phyloP scores from a whole-genome alignment of 2,797 vertebrate genomes.

The Scleropages formosus region DNA sequence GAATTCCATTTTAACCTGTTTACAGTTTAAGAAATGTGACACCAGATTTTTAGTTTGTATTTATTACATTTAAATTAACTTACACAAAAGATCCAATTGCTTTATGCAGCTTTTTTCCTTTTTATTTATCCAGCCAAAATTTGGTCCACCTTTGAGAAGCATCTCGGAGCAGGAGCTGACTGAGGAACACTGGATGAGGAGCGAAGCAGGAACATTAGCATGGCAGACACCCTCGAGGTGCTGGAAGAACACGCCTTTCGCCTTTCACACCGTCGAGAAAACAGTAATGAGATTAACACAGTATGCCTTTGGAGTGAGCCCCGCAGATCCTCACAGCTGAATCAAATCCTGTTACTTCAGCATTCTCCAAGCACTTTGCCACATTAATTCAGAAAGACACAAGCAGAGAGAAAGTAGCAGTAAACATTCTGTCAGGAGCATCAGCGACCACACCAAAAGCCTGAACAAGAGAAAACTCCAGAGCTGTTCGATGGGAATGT shows the following conservation, averaged over 20 bases:
- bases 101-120: neutral
- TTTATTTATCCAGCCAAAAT: neutral
- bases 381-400: slow-evolving; percentile 16
- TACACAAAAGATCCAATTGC: too few species aligned
- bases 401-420: neutral
- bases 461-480: neutral
- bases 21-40: too few species aligned
- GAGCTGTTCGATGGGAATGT: too few species aligned
- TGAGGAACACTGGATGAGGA: neutral
- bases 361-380: slow-evolving; percentile 40
- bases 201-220: neutral
- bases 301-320: slow-evolving; percentile 48
- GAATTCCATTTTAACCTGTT: too few species aligned
- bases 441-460: neutral
- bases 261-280: slow-evolving; percentile 46
- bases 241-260: slow-evolving; percentile 37
- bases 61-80: too few species aligned
- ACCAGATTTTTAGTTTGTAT: too few species aligned
- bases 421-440: neutral
- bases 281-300: slow-evolving; percentile 59
- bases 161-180: neutral
- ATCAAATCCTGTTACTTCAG: slow-evolving; percentile 57
- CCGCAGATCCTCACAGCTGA: slow-evolving; percentile 51
- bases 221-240: slow-evolving; percentile 31
- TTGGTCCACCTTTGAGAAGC: neutral